Evolutionary conservation across 2,113 vertebrate species (phyloP).

Genomic region (Malurus alboscapulatus): DNA sequence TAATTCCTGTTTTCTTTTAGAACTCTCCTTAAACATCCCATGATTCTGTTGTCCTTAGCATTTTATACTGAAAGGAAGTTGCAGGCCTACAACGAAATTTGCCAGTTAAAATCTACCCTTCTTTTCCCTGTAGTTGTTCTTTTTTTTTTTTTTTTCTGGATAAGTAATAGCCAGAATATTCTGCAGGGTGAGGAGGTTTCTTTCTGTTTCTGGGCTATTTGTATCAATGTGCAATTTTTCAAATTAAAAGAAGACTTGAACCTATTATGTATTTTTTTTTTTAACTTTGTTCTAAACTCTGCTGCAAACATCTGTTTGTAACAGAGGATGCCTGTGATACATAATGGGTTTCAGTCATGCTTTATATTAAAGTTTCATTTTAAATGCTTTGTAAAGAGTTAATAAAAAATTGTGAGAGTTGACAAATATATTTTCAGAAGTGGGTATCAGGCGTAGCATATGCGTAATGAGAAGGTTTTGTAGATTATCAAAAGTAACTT

Average conservation of each 20-base stretch:
- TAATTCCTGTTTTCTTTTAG: background rate
- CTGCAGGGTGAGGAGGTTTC: background rate
- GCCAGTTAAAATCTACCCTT: background rate
- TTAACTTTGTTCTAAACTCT: slow-evolving; percentile 1
- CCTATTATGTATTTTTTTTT: slow-evolving; percentile 33
- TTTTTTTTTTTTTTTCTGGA: background rate
- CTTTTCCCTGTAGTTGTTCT: background rate
- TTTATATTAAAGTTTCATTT: slow-evolving; percentile 47
- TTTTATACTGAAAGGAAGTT: background rate
- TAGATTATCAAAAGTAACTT: background rate
- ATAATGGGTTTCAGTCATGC: slow-evolving; percentile 3
- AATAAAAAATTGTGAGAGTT: background rate
- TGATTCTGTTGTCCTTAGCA: background rate
- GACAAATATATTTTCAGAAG: background rate
- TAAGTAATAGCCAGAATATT: background rate
- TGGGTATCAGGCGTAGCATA: background rate
- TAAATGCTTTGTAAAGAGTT: background rate
- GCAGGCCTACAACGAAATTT: background rate
- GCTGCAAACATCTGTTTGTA: background rate
- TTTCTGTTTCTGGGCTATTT: background rate
- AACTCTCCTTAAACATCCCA: background rate
- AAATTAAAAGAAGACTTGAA: slow-evolving; percentile 38
- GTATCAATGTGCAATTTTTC: background rate
- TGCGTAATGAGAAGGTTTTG: background rate
- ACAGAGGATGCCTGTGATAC: background rate